Evolutionary conservation across 2,888 invertebrate species (phyloP), one percentile per base, ranked within the genome.

Genomic region (Drosophila percnosoma): DNA sequence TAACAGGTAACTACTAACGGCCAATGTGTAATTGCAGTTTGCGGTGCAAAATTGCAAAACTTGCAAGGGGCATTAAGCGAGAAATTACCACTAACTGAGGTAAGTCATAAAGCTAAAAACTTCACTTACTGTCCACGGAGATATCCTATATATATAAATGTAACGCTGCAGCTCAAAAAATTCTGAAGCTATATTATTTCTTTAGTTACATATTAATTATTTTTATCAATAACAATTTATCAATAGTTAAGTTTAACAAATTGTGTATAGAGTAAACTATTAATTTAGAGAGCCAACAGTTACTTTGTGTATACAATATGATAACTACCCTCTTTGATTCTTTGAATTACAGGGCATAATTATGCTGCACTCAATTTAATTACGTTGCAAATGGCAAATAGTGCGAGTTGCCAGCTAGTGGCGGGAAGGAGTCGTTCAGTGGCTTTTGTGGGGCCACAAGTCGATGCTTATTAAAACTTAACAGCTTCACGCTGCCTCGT

Each of bases 361-460:
- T 82, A 78, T 82, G 82, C 73, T 82, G 77, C 89, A 83, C 87
- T 85, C 87, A 87, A 83, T 87, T 85, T 82, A 87, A 87, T 89
- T 87, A 87, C 80, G 71, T 49, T 15, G 45, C 8, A 45, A 45
- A 24, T 71, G 72, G 72, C 82, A 66, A 89, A 87, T 81, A 71
- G 75, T 77, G 71, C 55, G 52, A 75, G 58, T 66, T 66, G 64
- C 63, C 45, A 65, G 54, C 45, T 11, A 45, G 49, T 42, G 66
- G 36, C n/a, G 45, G 18, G 27, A 27, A 27, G 36, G 27, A 36
- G 61, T 68, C 45, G 66, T 60, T 64, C 55, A 57, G 15, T 61
- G 74, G 67, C 77, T 74, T 86, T 83, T 71, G 83, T 74, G 68
- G 62, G 68, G 72, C 67, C 69, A 67, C 74, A 82, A 85, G 79